These are phyloP conservation scores for Pyxicephalus adspersus DNA, from an alignment of 2,113 vertebrate species.

Conservation along the genomic window DNA sequence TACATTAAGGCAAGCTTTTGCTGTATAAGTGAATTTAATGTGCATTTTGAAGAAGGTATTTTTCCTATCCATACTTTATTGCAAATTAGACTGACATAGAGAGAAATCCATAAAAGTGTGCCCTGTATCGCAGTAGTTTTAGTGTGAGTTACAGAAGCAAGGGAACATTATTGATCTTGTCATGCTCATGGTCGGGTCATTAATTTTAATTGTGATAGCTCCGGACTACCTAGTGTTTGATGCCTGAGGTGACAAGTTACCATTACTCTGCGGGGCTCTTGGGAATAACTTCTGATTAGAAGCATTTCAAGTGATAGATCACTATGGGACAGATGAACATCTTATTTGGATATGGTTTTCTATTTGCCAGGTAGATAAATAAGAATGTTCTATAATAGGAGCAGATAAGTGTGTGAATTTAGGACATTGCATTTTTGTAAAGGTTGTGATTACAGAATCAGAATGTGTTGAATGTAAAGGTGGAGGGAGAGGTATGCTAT, in stretches of 20 bases:
- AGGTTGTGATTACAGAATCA: too few species aligned
- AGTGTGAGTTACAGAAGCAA: not conserved
- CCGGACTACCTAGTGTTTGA: conserved; percentile 13
- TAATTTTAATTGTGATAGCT: not conserved
- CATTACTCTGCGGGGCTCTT: not conserved
- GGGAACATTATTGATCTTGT: not conserved
- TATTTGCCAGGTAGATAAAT: not conserved
- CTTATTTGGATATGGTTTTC: not conserved
- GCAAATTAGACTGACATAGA: too few species aligned
- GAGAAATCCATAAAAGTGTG: not conserved
- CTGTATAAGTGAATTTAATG: not conserved
- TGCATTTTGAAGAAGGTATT: too few species aligned
- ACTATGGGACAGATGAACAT: conserved; percentile 6
- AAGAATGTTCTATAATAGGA: not conserved
- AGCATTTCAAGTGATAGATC: conserved; percentile 11
- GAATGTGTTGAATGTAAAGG: too few species aligned
- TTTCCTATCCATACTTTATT: too few species aligned
- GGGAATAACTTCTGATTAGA: not conserved
- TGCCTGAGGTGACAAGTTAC: conserved; percentile 20
- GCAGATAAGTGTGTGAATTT: too few species aligned
- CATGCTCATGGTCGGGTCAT: not conserved
- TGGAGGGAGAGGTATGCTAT: too few species aligned
- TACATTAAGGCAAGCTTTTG: not conserved
- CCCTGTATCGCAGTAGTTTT: not conserved
- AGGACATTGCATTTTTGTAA: not conserved